Evolutionary conservation across 2,113 vertebrate genomes (phyloP).

Genomic region (Gobiocypris rarus): DNA sequence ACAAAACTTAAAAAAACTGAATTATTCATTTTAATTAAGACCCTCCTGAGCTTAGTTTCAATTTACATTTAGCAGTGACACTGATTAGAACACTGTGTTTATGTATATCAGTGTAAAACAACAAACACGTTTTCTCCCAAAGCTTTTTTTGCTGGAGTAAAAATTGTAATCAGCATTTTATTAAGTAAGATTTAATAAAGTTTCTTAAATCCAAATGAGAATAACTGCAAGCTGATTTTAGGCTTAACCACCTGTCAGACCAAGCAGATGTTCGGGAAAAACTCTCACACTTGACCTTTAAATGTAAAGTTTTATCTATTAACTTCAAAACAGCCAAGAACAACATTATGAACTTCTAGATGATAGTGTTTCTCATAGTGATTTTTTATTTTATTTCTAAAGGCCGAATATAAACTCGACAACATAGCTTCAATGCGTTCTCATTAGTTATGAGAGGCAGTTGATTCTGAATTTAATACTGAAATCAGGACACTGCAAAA

Average conservation of each 20-base stretch:
- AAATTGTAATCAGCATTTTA: too few relatives aligned
- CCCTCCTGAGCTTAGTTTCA: background rate
- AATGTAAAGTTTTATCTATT: background rate
- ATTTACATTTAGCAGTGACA: background rate
- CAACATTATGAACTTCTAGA: background rate
- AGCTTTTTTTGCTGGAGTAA: too few relatives aligned
- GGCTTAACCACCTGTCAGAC: background rate
- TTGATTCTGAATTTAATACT: background rate
- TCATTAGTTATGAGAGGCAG: background rate
- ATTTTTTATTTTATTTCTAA: background rate
- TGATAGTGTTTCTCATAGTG: background rate
- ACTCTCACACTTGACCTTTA: background rate
- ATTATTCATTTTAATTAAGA: background rate
- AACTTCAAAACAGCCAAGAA: background rate
- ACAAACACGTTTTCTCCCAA: too few relatives aligned
- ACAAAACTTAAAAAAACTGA: background rate
- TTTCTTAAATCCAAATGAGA: background rate
- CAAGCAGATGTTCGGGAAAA: background rate
- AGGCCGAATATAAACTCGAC: background rate
- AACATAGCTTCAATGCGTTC: background rate
- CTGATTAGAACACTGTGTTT: background rate
- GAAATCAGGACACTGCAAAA: conserved; percentile 14
- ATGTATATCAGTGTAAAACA: background rate
- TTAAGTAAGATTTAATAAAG: too few relatives aligned
- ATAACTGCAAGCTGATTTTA: background rate